Base-by-base conservation (phyloP, 2,797 vertebrate genomes). In the Buphagus erythrorhynchus region DNA sequence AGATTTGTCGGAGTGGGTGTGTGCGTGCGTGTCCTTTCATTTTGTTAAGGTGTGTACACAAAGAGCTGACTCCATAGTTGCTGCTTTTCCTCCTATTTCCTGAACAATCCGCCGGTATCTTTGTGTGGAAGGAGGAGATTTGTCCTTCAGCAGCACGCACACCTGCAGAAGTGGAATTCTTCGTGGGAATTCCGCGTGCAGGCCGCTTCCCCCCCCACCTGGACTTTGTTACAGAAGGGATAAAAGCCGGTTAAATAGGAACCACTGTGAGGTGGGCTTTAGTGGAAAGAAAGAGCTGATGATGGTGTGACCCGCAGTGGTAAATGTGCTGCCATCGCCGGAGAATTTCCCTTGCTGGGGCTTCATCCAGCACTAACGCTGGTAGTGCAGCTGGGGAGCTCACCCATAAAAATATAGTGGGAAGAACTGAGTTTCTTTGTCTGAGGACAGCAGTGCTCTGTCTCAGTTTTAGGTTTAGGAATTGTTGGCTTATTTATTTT, bases 131-230 rank as follows among this genome's bases (percentile, higher is more conserved):
- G 43, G 25, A 28, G 52, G 22, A 31, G 3, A 14, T n/a, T n/a
- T 63, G 33, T n/a, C 55, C 28, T 79, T 57, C 77, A 48, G 77
- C 66, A 58, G 89, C 74, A 54, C 86, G 62, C 54, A 20, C 35
- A 86, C 87, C 91, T 67, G 86, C 93, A 75, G 28, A 86, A 86
- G 54, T 48, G 80, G 61, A 46, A 74, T 81, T 61, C 25, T 1
- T 52, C 0, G 6, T 17, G 74, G 54, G 71, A 65, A 36, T 58
- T 3, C 28, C 4, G 3, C 4, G 0, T 24, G 28, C 35, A 16
- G 26, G 3, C 72, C 13, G 9, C 51, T 14, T 3, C 5, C n/a
- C 17, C 16, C 0, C 2, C 10, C 4, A 3, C 31, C 67, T 20
- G 7, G 66, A 4, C 29, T 46, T 52, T 3, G 16, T 35, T 65